Base-by-base conservation (phyloP, 1,140 invertebrate species). In the Scaptomyza hsui region DNA sequence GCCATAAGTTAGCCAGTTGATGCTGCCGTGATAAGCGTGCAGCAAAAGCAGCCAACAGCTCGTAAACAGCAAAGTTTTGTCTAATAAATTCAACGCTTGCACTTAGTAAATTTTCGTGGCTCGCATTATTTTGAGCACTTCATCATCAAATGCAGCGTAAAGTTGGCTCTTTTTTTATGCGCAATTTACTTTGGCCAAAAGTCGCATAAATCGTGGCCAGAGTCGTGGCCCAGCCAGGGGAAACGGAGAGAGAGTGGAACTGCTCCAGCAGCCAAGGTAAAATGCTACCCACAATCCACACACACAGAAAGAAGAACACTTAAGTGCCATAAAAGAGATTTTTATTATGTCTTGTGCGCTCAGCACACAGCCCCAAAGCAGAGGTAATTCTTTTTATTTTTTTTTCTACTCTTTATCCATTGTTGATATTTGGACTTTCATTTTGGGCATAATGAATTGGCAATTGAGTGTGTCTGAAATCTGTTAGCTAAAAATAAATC, bases 251-350 rank as follows among this genome's bases (percentile, higher is more conserved):
- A n/a, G n/a, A n/a, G n/a, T n/a, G n/a, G n/a, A 44, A 21, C 24
- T 5, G 35, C 61, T 32, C 3, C 55, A 60, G 35, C 61, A 65
- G 61, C 72, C 65, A 85, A 85, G 81, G 82, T 86, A 78, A 86
- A 77, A 86, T 88, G 82, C 82, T 88, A 78, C 82, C 82, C 82
- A 86, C 82, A 86, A 88, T 86, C 82, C 78, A 65, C 82, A 82
- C 82, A 82, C 82, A 70, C 78, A 82, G n/a, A n/a, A n/a, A n/a
- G n/a, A 29, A 29, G 26, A 29, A 70, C 82, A 88, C 82, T 86
- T 88, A 88, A 86, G 81, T 86, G 82, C 82, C 82, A 88, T 86
- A 86, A 86, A 86, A 86, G 82, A 86, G 82, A 88, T 86, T 86
- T 86, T 86, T 86, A 86, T 86, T 88, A 86, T 88, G 78, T 88